Evolutionary conservation across 2,113 vertebrate genomes (phyloP).

Genomic region (Tapirus terrestris): DNA sequence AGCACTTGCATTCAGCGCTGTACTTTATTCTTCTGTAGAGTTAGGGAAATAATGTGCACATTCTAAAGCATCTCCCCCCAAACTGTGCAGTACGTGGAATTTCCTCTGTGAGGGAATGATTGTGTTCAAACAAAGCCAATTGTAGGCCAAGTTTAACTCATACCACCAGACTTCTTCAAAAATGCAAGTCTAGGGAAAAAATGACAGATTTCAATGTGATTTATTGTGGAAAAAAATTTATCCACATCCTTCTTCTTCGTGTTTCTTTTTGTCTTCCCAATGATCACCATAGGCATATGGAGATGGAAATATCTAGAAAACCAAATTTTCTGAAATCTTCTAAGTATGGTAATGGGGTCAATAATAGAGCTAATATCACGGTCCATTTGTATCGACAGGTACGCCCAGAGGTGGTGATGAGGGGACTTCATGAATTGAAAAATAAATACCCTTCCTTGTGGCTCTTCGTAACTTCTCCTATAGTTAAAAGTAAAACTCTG

Average conservation of each 20-base stretch:
- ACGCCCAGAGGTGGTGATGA: not conserved
- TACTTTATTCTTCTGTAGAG: not conserved
- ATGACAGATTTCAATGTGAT: not conserved
- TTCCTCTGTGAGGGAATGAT: not conserved
- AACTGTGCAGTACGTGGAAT: not conserved
- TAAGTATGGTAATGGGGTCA: not conserved
- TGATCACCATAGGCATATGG: not conserved
- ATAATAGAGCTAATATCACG: not conserved
- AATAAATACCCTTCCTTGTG: not conserved
- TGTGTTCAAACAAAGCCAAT: not conserved
- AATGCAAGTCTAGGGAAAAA: not conserved
- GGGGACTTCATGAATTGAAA: not conserved
- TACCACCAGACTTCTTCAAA: not conserved
- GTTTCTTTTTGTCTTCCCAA: not conserved
- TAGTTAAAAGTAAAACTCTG: constrained; percentile 34
- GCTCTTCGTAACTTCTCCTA: constrained; percentile 12
- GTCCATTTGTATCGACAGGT: not conserved
- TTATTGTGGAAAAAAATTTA: not conserved
- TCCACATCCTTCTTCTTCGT: not conserved
- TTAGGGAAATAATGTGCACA: not conserved
- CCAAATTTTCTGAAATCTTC: not conserved
- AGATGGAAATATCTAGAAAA: not conserved
- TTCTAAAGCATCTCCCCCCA: not conserved
- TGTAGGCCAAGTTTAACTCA: not conserved
- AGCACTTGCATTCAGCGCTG: not conserved